phyloP scores from a whole-genome alignment of 2,113 vertebrate genomes.

The Uria aalge region DNA sequence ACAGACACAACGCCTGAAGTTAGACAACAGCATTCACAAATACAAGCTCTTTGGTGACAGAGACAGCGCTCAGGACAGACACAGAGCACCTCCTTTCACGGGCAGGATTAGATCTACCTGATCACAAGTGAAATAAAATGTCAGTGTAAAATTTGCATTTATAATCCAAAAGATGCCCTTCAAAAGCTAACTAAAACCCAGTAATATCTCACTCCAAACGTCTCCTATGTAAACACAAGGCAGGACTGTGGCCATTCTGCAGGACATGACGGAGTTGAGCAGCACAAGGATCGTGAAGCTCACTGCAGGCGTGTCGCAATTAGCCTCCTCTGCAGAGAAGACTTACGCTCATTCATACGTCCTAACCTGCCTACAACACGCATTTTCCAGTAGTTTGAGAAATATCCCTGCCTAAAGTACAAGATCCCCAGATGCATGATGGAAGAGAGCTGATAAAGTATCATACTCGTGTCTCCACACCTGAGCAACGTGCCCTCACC shows the following conservation, averaged over 20 bases:
- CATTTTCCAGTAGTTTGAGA: neutral
- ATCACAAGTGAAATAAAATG: accelerated
- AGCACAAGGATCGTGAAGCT: neutral
- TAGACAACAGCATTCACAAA: no score
- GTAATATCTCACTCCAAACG: accelerated
- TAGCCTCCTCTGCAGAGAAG: neutral
- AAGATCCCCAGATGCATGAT: accelerated
- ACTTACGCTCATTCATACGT: accelerated
- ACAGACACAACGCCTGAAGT: neutral
- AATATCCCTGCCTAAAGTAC: accelerated
- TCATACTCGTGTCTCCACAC: accelerated
- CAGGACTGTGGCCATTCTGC: accelerated
- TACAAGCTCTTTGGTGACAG: neutral
- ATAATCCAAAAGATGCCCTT: neutral
- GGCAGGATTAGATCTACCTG: accelerated
- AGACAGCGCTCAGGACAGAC: neutral
- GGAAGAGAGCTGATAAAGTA: neutral
- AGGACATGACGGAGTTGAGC: accelerated
- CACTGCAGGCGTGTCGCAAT: accelerated
- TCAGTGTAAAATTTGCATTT: accelerated
- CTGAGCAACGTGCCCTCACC: neutral
- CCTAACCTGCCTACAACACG: neutral
- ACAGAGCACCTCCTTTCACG: neutral
- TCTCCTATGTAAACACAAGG: accelerated
- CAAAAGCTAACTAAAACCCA: neutral